These are phyloP conservation scores for Morphnarchus princeps DNA, from an alignment of 2,113 vertebrate genomes.

Conservation along the genomic window DNA sequence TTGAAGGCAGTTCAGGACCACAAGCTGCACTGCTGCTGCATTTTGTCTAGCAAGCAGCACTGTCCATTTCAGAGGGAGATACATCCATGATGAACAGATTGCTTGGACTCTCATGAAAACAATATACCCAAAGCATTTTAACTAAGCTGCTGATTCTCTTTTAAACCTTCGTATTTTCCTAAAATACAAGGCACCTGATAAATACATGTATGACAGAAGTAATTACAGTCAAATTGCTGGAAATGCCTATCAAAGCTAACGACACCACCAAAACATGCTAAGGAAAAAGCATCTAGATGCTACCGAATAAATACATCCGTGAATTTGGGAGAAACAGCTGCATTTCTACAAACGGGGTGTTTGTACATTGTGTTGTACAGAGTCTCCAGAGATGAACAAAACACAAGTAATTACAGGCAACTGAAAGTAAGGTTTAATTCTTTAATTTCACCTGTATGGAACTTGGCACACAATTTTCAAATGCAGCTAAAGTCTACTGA, in stretches of 20 bases:
- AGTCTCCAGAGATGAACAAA: not conserved
- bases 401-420: not conserved
- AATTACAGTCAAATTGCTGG: not conserved
- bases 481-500: not conserved
- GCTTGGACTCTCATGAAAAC: not conserved
- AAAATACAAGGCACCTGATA: not conserved
- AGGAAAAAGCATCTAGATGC: not conserved
- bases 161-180: not conserved
- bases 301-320: not conserved
- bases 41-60: not conserved
- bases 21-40: rapidly evolving
- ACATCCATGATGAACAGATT: not conserved
- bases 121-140: not conserved
- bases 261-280: not conserved
- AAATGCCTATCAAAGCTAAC: not conserved
- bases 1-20: not conserved
- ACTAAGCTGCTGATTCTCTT: not conserved
- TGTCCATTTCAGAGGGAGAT: not conserved
- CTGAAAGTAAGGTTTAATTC: not conserved
- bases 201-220: not conserved
- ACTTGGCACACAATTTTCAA: not conserved
- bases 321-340: not conserved
- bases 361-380: not conserved
- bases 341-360: not conserved
- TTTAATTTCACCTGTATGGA: not conserved